These are phyloP conservation scores for Setipinna tenuifilis DNA, from an alignment of 2,797 vertebrate genomes.

Conservation along the genomic window DNA sequence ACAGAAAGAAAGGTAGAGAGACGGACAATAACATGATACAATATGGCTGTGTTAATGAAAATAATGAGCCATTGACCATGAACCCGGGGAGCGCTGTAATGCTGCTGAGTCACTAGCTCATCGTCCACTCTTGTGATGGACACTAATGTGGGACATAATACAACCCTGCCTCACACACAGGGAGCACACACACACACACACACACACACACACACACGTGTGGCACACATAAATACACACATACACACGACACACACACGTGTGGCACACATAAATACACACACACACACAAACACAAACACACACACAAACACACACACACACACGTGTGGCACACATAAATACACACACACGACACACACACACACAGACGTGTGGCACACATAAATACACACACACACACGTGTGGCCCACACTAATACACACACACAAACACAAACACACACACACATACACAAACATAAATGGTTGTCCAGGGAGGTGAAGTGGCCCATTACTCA, in stretches of 20 bases:
- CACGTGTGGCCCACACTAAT: no score
- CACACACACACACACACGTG: no score
- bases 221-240: no score
- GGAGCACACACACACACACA: no score
- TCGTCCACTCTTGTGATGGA: not conserved
- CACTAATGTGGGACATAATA: not conserved
- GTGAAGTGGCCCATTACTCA: not conserved
- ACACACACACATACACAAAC: not conserved
- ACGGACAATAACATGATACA: not conserved
- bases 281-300: not conserved
- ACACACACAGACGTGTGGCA: not conserved
- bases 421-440: not conserved
- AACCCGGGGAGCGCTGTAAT: not conserved
- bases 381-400: not conserved
- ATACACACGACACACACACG: no score
- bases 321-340: no score
- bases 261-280: not conserved
- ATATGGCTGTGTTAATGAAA: not conserved
- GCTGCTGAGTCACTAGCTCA: not conserved
- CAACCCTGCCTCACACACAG: not conserved
- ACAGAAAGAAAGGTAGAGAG: not conserved
- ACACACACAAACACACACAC: not conserved
- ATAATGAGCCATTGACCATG: not conserved
- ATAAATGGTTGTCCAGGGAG: not conserved
- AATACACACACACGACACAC: not conserved